Evolutionary conservation across 2,797 vertebrate species (phyloP).

Genomic region (Steatocranus sp.): DNA sequence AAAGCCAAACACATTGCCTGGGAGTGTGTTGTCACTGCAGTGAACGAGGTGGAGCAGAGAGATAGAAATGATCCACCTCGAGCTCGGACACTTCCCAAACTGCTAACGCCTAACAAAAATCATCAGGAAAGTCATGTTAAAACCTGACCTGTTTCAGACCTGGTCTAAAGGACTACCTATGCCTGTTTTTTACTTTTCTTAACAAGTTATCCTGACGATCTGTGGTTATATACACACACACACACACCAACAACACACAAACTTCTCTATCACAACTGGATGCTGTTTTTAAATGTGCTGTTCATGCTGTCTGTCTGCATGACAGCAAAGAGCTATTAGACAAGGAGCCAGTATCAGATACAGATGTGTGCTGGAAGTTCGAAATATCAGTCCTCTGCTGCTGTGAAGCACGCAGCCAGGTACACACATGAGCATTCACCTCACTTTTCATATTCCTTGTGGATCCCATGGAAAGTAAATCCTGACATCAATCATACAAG

Average conservation of each 20-base stretch:
- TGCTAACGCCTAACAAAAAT: neutral
- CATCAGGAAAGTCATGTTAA: neutral
- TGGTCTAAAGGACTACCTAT: neutral
- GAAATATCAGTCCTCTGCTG: neutral
- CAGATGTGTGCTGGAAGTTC: conserved; percentile 29
- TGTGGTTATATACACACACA: neutral
- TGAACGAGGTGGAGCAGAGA: neutral
- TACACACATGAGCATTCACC: neutral
- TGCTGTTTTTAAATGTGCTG: neutral
- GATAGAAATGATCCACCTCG: neutral
- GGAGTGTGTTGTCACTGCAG: neutral
- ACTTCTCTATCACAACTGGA: neutral
- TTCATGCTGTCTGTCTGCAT: neutral
- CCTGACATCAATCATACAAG: conserved; percentile 44
- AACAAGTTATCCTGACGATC: neutral
- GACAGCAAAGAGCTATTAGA: conserved; percentile 38
- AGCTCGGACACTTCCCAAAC: neutral
- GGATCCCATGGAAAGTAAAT: conserved; percentile 64
- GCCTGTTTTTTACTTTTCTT: neutral
- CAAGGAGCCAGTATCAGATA: conserved; percentile 6
- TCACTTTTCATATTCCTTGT: conserved; percentile 35
- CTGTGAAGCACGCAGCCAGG: neutral
- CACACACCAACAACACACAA: neutral
- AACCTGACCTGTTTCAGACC: neutral
- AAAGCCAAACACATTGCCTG: neutral